A percentile compares a stretch with the other conserved stretches of the same genome.
Evolutionary conservation across 2,113 vertebrate species (phyloP).

Genomic region (Percina caprodes): DNA sequence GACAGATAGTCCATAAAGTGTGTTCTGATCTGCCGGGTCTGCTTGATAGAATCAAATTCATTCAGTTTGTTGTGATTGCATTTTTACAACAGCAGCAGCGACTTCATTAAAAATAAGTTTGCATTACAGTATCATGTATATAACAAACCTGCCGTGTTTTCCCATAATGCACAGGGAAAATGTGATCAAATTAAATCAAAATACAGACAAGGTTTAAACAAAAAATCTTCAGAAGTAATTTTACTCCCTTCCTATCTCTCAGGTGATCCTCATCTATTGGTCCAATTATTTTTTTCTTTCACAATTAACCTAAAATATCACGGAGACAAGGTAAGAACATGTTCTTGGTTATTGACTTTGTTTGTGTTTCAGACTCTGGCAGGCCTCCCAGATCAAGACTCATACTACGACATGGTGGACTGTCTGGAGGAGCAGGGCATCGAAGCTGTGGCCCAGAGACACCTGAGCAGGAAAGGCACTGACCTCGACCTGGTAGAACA

Average conservation of each 20-base stretch:
- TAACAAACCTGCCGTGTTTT: not conserved
- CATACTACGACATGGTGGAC: slow-evolving; percentile 97
- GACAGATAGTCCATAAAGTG: not conserved
- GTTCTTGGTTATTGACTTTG: not conserved
- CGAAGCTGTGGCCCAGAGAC: slow-evolving; percentile 89
- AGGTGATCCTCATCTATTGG: not conserved
- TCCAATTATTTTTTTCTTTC: not conserved
- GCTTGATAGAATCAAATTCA: not conserved
- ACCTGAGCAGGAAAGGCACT: slow-evolving; percentile 93
- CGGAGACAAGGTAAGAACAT: not conserved
- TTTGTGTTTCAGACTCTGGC: slow-evolving; percentile 87
- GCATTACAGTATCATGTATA: not conserved
- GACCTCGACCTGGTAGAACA: slow-evolving; percentile 96
- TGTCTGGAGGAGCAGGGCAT: slow-evolving; percentile 96
- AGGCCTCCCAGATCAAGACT: slow-evolving; percentile 95
- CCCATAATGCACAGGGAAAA: not conserved
- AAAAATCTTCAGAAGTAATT: not conserved
- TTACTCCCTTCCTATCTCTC: not conserved
- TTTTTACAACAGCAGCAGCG: not conserved
- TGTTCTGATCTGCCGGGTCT: not conserved
- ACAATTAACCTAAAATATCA: slow-evolving; percentile 15
- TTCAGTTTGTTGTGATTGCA: not conserved
- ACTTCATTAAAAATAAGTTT: not conserved
- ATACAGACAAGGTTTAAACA: not conserved
- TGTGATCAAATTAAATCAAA: not conserved